Evolutionary conservation across 2,888 invertebrate genomes (phyloP).

Genomic region (Elaeidobius kamerunicus): DNA sequence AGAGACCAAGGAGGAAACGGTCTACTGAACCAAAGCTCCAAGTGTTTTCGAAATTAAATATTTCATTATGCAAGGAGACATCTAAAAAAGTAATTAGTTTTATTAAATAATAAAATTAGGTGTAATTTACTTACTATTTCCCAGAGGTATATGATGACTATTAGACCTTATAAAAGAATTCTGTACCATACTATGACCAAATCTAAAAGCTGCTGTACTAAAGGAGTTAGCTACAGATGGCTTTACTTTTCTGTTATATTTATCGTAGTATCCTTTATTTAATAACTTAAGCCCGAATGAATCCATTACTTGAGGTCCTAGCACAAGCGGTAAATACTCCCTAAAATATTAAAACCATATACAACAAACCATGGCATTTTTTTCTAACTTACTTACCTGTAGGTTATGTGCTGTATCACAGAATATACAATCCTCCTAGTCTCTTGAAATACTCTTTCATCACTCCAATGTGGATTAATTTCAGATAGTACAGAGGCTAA

Average conservation of each 20-base stretch:
- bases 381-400: constrained; percentile 43
- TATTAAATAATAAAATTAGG: not conserved
- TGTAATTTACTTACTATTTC: constrained; percentile 64
- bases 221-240: constrained; percentile 76
- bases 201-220: constrained; percentile 79
- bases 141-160: constrained; percentile 62
- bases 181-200: constrained; percentile 85
- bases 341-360: no score
- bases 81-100: constrained; percentile 52
- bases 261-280: constrained; percentile 66
- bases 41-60: constrained; percentile 65
- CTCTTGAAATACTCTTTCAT: constrained; percentile 84
- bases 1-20: constrained; percentile 71
- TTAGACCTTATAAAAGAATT: constrained; percentile 72
- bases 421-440: constrained; percentile 78
- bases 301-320: constrained; percentile 69
- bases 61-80: constrained; percentile 76
- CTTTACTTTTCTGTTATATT: constrained; percentile 67
- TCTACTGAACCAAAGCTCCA: constrained; percentile 79
- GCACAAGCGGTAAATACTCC: constrained; percentile 77
- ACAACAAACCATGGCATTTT: constrained; percentile 1
- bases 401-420: constrained; percentile 80
- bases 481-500: constrained; percentile 68
- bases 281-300: constrained; percentile 71
- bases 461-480: constrained; percentile 83